phyloP scores from a whole-genome alignment of 1,140 invertebrate species.

The Sarcophaga peregrina region DNA sequence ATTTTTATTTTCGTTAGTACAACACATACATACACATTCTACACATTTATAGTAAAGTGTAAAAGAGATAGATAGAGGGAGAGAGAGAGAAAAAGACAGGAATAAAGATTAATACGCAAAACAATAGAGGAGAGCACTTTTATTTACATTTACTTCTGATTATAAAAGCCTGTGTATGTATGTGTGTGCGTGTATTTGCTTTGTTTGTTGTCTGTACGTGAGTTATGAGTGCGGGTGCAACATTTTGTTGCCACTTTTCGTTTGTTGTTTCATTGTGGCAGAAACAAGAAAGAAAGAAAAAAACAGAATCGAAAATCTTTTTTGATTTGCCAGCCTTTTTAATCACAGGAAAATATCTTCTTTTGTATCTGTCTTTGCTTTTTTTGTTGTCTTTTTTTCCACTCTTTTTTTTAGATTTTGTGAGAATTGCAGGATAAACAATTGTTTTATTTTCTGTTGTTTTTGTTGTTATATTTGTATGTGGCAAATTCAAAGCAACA shows the following conservation, averaged over 20 bases:
- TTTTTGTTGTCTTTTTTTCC: constrained; percentile 3
- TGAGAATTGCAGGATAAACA: constrained; percentile 3
- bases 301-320: constrained; percentile 7
- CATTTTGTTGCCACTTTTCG: background rate
- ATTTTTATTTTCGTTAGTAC: background rate
- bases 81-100: background rate
- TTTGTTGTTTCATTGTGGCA: no score
- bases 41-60: background rate
- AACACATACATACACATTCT: background rate
- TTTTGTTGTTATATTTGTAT: background rate
- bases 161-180: background rate
- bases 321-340: constrained; percentile 19
- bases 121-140: no score
- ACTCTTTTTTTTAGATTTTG: background rate
- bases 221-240: constrained; percentile 23
- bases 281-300: no score
- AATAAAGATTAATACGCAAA: no score
- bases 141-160: no score
- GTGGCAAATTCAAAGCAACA: background rate
- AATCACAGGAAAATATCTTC: background rate
- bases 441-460: constrained; percentile 8
- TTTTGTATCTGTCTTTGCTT: background rate
- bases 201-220: background rate
- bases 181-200: background rate
- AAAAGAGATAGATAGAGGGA: background rate